phyloP scores from a whole-genome alignment of 2,888 invertebrate species.

The Epinotia demarniana region DNA sequence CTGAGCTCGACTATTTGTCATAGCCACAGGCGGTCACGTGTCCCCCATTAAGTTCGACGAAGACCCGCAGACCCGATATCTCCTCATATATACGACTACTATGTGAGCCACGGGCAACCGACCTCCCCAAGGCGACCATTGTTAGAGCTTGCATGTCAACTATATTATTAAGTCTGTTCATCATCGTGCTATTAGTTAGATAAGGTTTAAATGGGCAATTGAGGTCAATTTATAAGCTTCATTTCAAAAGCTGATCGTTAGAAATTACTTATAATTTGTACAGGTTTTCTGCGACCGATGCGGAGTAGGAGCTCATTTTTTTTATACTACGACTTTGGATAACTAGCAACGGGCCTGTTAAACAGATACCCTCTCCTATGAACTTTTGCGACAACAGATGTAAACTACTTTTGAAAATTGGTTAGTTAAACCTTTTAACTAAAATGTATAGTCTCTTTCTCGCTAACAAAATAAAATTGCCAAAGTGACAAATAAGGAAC shows the following conservation, averaged over 20 bases:
- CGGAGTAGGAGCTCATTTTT: not conserved
- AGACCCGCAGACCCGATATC: not conserved
- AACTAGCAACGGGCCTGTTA: too few species aligned
- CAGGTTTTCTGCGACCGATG: slow-evolving; percentile 9
- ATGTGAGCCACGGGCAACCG: slow-evolving; percentile 21
- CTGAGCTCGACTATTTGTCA: slow-evolving; percentile 28
- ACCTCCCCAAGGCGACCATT: slow-evolving; percentile 18
- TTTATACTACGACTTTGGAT: too few species aligned
- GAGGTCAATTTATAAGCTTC: slow-evolving; percentile 20
- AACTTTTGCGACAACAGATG: too few species aligned
- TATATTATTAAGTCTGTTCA: slow-evolving; percentile 39
- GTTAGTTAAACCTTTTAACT: too few species aligned
- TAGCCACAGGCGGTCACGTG: slow-evolving; percentile 25
- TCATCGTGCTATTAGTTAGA: slow-evolving; percentile 32
- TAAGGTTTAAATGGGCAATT: slow-evolving; percentile 30
- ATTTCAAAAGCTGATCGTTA: slow-evolving; percentile 8
- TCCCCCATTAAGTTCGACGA: slow-evolving; percentile 6
- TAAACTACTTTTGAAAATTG: too few species aligned
- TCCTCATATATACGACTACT: slow-evolving; percentile 2
- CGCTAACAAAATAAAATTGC: too few species aligned
- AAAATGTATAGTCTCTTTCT: too few species aligned
- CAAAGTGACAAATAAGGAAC: too few species aligned
- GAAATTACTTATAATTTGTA: slow-evolving; percentile 8
- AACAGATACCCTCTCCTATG: too few species aligned
- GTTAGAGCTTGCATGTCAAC: slow-evolving; percentile 34